Evolutionary conservation across 2,113 vertebrate genomes (phyloP), one percentile per base, ranked within the genome.

Genomic region (Prionailurus bengalensis): DNA sequence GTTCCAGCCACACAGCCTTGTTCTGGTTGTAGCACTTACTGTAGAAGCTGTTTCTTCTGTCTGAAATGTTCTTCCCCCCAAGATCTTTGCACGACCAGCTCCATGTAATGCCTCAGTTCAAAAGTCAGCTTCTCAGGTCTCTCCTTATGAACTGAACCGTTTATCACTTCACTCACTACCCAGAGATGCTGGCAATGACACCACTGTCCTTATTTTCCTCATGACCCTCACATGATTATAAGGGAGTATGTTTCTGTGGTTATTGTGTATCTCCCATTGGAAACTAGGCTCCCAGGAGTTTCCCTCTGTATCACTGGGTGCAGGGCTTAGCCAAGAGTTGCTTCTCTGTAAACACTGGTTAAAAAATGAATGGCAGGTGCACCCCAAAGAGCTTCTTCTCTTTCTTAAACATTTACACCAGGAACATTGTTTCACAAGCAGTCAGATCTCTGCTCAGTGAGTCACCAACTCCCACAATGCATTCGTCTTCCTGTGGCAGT

Each of bases 101-200:
- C 45, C 31, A 36, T 21, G 76, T 90, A 11, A 70, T 82, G 16
- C 29, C 39, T 73, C 27, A 88, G 23, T 19, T 88, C 55, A 21
- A n/a, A 91, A 80, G 19, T 48, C 71, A 63, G 17, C 63, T 68
- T 90, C 65, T 87, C 39, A 36, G 66, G 27, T 3, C 39, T 87
- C 68, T 82, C 66, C 15, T 85, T 17, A 61, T 4, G 21, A 61
- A 61, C 21, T 21, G 58, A 61, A 23, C 58, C 58, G 29, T 39
- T 65, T 27, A 58, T 66, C 33, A 58, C 25, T 89, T 84, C 2
- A 42, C 25, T 51, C 10, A 36, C 1, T 1, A 29, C 5, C 8
- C 15, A 25, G 5, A 16, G 39, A 23, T 8, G n/a, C 1, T 25
- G 14, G 27, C 33, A 71, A 0, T 68, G 23, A 4, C 1, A 53